A percentile compares a stretch with the other conserved stretches of the same genome.
Conservation (phyloP, 2,113 vertebrate species). For the Macrotus californicus region DNA sequence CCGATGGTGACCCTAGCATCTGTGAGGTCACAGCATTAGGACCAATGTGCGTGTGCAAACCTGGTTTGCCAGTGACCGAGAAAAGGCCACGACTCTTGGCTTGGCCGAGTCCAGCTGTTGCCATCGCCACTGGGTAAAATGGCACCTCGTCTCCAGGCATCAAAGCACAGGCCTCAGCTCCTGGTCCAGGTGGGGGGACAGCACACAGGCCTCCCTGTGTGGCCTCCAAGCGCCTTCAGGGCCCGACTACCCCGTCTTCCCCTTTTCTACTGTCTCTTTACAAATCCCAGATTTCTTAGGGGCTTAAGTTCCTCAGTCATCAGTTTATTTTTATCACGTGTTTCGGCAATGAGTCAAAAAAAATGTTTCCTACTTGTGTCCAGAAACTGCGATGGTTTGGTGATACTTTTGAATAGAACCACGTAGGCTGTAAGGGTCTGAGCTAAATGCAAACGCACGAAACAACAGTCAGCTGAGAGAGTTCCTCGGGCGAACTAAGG, state of each 20-base stretch:
- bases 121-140: no score
- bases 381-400: background rate
- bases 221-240: accelerated
- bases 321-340: background rate
- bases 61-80: no score
- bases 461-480: background rate
- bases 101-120: no score
- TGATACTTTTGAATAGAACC: background rate
- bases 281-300: background rate
- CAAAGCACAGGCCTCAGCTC: background rate
- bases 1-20: no score
- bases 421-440: background rate
- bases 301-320: background rate
- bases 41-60: accelerated
- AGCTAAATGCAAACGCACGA: background rate
- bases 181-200: accelerated
- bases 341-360: background rate
- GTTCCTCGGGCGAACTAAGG: accelerated
- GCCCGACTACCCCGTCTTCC: accelerated
- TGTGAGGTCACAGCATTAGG: no score
- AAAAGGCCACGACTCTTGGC: no score
- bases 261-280: accelerated
- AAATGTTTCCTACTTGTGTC: background rate
- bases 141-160: accelerated
- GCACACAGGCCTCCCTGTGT: accelerated